These are phyloP conservation scores for Caenorhabditis angaria DNA, from an alignment of 2,888 invertebrate species.

Conservation along the genomic window DNA sequence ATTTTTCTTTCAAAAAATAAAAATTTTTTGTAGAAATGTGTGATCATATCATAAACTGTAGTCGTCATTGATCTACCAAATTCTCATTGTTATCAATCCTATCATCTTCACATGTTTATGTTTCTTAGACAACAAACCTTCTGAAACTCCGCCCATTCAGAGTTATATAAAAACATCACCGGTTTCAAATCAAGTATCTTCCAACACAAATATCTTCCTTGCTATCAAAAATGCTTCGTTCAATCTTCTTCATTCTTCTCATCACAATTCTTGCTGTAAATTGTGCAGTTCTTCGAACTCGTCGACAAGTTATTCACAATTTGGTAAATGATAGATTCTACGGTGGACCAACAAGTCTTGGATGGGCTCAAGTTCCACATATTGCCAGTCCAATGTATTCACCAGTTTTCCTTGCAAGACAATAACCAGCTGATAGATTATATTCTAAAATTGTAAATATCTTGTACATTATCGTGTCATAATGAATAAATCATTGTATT, in stretches of 20 bases:
- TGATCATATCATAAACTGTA: no score
- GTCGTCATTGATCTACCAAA: background rate
- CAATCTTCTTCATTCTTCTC: background rate
- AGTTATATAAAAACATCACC: background rate
- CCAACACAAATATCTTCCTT: no score
- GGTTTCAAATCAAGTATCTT: no score
- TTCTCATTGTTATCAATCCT: background rate
- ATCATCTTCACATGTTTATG: background rate
- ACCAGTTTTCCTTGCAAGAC: background rate
- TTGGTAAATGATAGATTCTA: background rate
- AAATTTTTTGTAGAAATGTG: no score
- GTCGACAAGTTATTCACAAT: background rate
- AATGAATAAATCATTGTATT: no score
- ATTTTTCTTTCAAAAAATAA: no score
- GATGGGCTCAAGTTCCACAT: slow-evolving; percentile 7
- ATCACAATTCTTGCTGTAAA: background rate
- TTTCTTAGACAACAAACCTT: no score
- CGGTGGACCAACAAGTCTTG: slow-evolving; percentile 6
- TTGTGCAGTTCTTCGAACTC: background rate
- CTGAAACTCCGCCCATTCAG: background rate
- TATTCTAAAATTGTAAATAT: background rate
- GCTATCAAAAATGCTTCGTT: background rate
- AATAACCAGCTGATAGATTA: background rate
- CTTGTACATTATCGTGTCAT: background rate
- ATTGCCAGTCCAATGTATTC: slow-evolving; percentile 3